Evolutionary conservation across 2,113 vertebrate genomes (phyloP).

Genomic region (Engraulis encrasicolus): DNA sequence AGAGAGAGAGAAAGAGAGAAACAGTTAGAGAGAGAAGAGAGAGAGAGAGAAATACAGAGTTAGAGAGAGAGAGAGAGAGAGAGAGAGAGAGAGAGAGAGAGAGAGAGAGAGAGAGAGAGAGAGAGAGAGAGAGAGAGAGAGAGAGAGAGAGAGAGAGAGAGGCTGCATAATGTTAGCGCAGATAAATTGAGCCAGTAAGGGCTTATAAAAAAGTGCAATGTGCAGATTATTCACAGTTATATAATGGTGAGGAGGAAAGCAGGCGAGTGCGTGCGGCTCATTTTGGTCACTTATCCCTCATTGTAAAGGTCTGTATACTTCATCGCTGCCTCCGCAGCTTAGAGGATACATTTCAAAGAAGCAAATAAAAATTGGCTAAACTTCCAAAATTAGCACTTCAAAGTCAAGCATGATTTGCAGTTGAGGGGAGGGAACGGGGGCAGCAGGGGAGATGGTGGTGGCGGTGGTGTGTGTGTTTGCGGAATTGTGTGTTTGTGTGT

Average conservation of each 20-base stretch:
- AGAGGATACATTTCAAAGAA: conserved; percentile 85
- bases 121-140: conserved; percentile 5
- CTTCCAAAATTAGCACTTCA: conserved; percentile 87
- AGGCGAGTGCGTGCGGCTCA: conserved; percentile 78
- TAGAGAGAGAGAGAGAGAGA: too few relatives aligned
- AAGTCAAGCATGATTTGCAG: conserved; percentile 85
- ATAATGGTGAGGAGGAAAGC: conserved; percentile 78
- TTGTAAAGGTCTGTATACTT: conserved; percentile 72
- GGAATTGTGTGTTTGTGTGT: conserved; percentile 22
- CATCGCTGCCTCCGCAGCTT: conserved; percentile 80
- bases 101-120: conserved; percentile 37
- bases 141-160: conserved; percentile 57
- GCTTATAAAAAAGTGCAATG: conserved; percentile 70
- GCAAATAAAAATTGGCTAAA: conserved; percentile 87
- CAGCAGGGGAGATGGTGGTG: conserved; percentile 69
- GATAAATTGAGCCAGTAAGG: conserved; percentile 73
- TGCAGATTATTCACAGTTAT: conserved; percentile 80
- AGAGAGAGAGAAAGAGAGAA: too few relatives aligned
- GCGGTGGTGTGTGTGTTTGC: conserved; percentile 33
- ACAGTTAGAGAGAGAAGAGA: too few relatives aligned
- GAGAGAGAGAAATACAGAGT: too few relatives aligned
- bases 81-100: conserved; percentile 53
- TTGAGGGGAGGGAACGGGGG: conserved; percentile 66
- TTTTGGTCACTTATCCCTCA: conserved; percentile 83
- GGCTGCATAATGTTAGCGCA: conserved; percentile 71